These are phyloP conservation scores for Drosophila pruinosa DNA, from an alignment of 1,140 invertebrate genomes.

Conservation along the genomic window DNA sequence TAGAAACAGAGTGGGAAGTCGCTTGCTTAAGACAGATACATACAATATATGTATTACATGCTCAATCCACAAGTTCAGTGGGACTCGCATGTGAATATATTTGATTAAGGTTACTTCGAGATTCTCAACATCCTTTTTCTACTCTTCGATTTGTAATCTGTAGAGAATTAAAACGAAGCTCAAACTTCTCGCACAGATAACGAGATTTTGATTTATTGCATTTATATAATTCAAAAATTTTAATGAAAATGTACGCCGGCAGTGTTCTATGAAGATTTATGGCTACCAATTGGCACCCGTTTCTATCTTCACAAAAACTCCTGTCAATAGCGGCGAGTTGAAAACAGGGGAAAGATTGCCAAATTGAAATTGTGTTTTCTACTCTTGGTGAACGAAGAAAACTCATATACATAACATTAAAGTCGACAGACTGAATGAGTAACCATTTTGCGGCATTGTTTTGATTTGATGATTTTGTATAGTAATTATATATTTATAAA, in stretches of 20 bases:
- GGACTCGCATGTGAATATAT: background rate
- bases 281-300: conserved; percentile 65
- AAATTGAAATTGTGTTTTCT: conserved; percentile 59
- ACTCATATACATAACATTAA: too few relatives aligned
- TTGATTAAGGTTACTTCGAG: background rate
- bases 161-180: conserved; percentile 62
- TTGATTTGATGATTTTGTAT: too few relatives aligned
- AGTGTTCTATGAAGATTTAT: conserved; percentile 76
- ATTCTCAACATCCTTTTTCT: conserved; percentile 1
- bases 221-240: conserved; percentile 63
- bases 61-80: background rate
- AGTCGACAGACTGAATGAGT: background rate
- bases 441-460: background rate
- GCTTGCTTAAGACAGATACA: conserved; percentile 32
- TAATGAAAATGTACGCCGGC: conserved; percentile 73
- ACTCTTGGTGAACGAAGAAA: background rate
- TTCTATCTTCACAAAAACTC: conserved; percentile 34
- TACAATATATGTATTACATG: too few relatives aligned
- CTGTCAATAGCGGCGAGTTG: conserved; percentile 39
- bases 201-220: conserved; percentile 73
- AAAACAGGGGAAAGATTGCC: background rate
- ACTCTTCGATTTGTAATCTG: conserved; percentile 24
- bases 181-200: conserved; percentile 59
- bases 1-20: background rate
- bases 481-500: too few relatives aligned